Base-by-base conservation (phyloP, 2,113 vertebrate genomes). In the Tetrao urogallus region DNA sequence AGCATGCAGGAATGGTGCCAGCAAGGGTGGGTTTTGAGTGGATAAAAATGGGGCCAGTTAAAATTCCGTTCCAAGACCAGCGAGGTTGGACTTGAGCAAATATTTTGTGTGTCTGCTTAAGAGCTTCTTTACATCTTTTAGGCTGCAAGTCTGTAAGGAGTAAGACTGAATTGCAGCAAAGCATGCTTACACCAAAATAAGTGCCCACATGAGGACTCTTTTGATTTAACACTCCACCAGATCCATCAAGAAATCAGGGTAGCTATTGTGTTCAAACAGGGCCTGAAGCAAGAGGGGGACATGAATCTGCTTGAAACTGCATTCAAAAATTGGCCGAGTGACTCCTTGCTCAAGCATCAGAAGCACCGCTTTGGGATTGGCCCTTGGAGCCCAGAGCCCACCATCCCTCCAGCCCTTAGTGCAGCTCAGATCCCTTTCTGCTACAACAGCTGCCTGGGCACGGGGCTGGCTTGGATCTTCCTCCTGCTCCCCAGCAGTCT, bases 141-240 rank as follows among this genome's bases (percentile, higher is more conserved):
- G 83, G 78, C 63, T 50, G 1, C 12, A 87, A 88, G 65, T 8
- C 83, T 72, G 63, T 1, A 24, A 57, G 74, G 83, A 90, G 50
- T 63, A 61, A 16, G 28, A 14, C 24, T 15, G 58, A 90, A 84
- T 76, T 52, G 7, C 69, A 47, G 42, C 9, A 76, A 80, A 90
- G 79, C 73, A 47, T 74, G 67, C 74, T 90, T 66, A 72, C n/a
- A 81, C 78, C 90, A 77, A 90, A 94, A 36, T 50, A 88, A 92
- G 93, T 72, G 32, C 64, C 70, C 70, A 64, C 87, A 81, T 7
- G 88, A 92, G 88, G 74, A 64, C 67, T 67, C 74, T 88, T 2
- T 79, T 81, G 87, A 76, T 87, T 87, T 90, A 85, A 77, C 70
- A 91, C 89, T 84, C 70, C 47, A 52, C 36, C 79, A 92, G 74